Base-by-base conservation (phyloP, 2,797 vertebrate species). In the Propithecus deckenii region DNA sequence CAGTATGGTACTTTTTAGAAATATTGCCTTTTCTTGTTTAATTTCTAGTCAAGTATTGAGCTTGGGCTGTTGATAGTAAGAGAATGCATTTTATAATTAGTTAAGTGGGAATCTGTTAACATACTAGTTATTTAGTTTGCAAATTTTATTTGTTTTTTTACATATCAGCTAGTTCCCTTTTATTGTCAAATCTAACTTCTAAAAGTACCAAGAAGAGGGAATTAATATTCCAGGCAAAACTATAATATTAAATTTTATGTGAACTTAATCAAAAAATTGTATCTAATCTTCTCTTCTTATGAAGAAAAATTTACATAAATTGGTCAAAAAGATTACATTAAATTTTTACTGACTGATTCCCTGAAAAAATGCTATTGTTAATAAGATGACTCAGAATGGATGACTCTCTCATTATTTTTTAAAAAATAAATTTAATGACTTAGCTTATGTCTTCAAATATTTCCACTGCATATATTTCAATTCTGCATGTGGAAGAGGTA, bases 141-240 rank as follows among this genome's bases (percentile, higher is more conserved):
- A 94, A 78, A 88, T 96, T 96, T 95, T 96, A 92, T 94, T 96
- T 94, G 63, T 94, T 87, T 96, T 96, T 96, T 92, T 80, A 74
- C 91, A 93, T 92, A 86, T 93, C 52, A 91, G n/a, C 38, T 78
- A 88, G 67, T 38, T 74, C 30, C 48, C 23, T 80, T 78, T 52
- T 22, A 65, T 67, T 76, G 89, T 12, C 28, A 85, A 92, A 92
- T 88, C 59, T 43, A 89, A 91, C 83, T 78, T 41, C 32, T 52
- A 7, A 78, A 91, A 78, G 41, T 90, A 67, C 67, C 67, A 81
- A 63, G 28, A 63, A 90, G 91, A 95, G 12, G 1, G 9, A 75
- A 50, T 86, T 78, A 76, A n/a, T 63, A 90, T 83, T 83, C 41
- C 28, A 93, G 46, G 57, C 15, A 61, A 86, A 95, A 41, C 6